These are phyloP conservation scores for Megaptera novaeangliae DNA, from an alignment of 2,113 vertebrate species.

Conservation along the genomic window DNA sequence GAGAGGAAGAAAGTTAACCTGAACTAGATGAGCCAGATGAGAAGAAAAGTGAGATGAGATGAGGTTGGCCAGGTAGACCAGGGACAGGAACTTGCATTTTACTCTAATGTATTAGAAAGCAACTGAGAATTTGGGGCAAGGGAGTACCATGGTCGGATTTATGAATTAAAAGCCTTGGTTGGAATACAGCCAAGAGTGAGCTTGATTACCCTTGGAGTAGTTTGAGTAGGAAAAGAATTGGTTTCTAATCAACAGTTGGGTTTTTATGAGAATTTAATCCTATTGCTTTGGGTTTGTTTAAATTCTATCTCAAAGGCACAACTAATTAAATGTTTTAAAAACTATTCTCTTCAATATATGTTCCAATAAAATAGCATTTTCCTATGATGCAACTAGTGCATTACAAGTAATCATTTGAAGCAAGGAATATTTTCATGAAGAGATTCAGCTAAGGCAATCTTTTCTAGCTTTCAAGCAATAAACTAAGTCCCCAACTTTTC, in stretches of 20 bases:
- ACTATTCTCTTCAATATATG: conserved; percentile 51
- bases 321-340: conserved; percentile 57
- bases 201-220: background rate
- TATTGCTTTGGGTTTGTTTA: conserved; percentile 16
- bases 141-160: background rate
- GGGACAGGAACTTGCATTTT: background rate
- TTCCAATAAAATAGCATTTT: conserved; percentile 50
- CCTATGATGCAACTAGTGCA: background rate
- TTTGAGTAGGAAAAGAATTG: background rate
- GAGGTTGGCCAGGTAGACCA: background rate
- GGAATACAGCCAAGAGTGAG: background rate
- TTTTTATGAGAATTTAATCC: conserved; percentile 6
- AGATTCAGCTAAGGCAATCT: background rate
- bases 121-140: background rate
- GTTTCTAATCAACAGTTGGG: conserved; percentile 20
- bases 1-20: background rate
- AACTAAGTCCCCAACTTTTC: conserved; percentile 20
- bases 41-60: background rate
- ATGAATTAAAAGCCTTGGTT: background rate
- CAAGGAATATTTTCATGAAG: conserved; percentile 23
- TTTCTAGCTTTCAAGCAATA: conserved; percentile 27
- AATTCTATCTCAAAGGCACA: conserved; percentile 53
- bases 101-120: background rate
- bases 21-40: background rate
- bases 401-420: conserved; percentile 25